These are phyloP conservation scores for Thumatha senex DNA, from an alignment of 2,888 invertebrate species.

Conservation along the genomic window DNA sequence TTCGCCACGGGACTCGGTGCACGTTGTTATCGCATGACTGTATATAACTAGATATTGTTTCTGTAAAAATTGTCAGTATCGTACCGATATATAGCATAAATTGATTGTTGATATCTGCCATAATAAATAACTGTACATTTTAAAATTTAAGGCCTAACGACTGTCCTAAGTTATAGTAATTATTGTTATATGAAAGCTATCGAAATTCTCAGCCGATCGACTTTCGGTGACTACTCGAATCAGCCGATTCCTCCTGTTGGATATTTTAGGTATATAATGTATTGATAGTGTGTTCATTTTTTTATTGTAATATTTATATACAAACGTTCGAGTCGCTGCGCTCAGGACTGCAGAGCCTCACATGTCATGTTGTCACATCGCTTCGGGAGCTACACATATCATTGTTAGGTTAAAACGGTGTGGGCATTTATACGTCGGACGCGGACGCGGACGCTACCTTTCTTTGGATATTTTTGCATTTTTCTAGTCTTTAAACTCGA, in stretches of 20 bases:
- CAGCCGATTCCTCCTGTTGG: slow-evolving; percentile 55
- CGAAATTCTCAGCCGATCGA: slow-evolving; percentile 51
- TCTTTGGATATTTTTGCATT: slow-evolving; percentile 75
- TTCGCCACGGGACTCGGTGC: slow-evolving; percentile 45
- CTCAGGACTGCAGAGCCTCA: slow-evolving; percentile 36
- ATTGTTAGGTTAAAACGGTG: slow-evolving; percentile 48
- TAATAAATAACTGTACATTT: slow-evolving; percentile 80
- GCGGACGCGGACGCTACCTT: slow-evolving; percentile 46
- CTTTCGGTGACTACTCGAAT: slow-evolving; percentile 41
- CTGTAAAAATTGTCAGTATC: slow-evolving; percentile 74
- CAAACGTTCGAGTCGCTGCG: slow-evolving; percentile 40
- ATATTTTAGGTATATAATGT: slow-evolving; percentile 50
- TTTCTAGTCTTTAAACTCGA: slow-evolving; percentile 77
- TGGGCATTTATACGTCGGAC: slow-evolving; percentile 50
- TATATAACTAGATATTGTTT: slow-evolving; percentile 63
- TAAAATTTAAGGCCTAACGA: slow-evolving; percentile 80
- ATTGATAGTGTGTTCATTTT: slow-evolving; percentile 65
- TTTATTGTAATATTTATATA: slow-evolving; percentile 34
- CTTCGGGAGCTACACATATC: slow-evolving; percentile 70
- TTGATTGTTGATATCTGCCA: slow-evolving; percentile 82
- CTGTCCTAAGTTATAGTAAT: slow-evolving; percentile 75
- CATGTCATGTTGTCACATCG: slow-evolving; percentile 40
- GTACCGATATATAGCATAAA: slow-evolving; percentile 70
- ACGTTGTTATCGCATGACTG: slow-evolving; percentile 62
- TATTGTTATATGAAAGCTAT: slow-evolving; percentile 65